A percentile compares a stretch with the other conserved stretches of the same genome.
phyloP scores from a whole-genome alignment of 2,113 vertebrate genomes.

The Cyprinodon tularosa region DNA sequence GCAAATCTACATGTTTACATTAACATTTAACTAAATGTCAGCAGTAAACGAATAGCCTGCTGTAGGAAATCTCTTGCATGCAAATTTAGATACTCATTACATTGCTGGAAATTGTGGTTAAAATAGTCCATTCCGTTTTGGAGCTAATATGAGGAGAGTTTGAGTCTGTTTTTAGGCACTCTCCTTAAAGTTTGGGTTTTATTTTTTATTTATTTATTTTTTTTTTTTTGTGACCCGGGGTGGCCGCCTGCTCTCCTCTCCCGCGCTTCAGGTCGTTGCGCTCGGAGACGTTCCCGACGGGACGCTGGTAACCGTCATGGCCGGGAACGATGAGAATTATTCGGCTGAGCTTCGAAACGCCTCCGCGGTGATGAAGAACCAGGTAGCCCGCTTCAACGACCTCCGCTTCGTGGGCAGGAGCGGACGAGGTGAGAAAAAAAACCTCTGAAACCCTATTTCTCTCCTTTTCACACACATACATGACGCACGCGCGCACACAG shows the following conservation, averaged over 20 bases:
- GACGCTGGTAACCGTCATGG: slow-evolving; percentile 99
- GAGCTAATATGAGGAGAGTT: slow-evolving; percentile 11
- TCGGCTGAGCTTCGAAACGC: slow-evolving; percentile 98
- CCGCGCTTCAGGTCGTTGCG: slow-evolving; percentile 88
- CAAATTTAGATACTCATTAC: not conserved
- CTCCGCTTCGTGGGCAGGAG: slow-evolving; percentile 98
- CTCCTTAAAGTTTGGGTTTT: not conserved
- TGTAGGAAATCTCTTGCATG: not conserved
- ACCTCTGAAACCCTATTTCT: not conserved
- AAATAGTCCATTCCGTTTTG: not conserved
- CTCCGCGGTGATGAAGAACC: slow-evolving; percentile 99
- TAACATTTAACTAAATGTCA: not conserved
- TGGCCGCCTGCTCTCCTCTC: slow-evolving; percentile 40
- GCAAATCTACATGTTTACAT: not conserved
- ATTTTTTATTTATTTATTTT: not conserved
- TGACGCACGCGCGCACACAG: too few species aligned
- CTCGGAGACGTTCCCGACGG: slow-evolving; percentile 97
- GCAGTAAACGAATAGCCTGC: not conserved
- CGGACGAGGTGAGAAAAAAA: slow-evolving; percentile 88
- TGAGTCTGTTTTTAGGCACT: slow-evolving; percentile 52
- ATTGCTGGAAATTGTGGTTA: slow-evolving; percentile 3
- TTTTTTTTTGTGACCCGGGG: slow-evolving; percentile 38
- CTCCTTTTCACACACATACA: not conserved
- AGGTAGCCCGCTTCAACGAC: slow-evolving; percentile 98
- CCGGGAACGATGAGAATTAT: slow-evolving; percentile 99